These are phyloP conservation scores for Diphyllodes magnificus DNA, from an alignment of 2,113 vertebrate species.

Conservation along the genomic window DNA sequence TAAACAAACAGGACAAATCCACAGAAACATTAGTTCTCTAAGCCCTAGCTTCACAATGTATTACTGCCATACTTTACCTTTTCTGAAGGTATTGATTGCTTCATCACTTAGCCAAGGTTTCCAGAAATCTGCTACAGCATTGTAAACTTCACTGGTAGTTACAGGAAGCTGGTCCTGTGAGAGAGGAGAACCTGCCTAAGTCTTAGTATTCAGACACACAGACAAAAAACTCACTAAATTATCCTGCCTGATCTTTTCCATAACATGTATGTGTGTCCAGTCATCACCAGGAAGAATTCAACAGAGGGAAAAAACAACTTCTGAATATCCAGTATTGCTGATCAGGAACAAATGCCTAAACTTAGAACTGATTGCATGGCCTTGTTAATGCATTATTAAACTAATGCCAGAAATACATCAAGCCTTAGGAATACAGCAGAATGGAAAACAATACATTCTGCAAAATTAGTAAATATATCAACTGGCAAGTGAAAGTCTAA, in stretches of 20 bases:
- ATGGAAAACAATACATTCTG: neutral
- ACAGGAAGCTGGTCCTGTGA: conserved; percentile 87
- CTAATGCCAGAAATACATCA: neutral
- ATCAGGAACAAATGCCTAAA: neutral
- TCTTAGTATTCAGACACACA: neutral
- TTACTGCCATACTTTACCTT: conserved; percentile 71
- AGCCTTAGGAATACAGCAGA: neutral
- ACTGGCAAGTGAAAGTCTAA: neutral
- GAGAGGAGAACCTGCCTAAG: conserved; percentile 1
- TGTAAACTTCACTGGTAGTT: conserved; percentile 80
- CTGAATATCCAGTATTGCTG: neutral
- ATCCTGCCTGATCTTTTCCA: neutral
- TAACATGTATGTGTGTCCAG: neutral
- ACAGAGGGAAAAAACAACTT: neutral
- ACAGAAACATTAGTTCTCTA: neutral
- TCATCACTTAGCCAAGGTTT: conserved; percentile 83
- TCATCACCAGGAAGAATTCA: neutral
- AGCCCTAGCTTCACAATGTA: neutral
- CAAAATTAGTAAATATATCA: neutral
- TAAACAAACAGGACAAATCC: neutral
- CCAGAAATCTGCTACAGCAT: conserved; percentile 86
- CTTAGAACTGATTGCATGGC: neutral
- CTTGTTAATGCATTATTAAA: neutral
- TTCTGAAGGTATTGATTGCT: conserved; percentile 80
- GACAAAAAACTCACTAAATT: neutral